Evolutionary conservation across 2,797 vertebrate genomes (phyloP), one percentile per base, ranked within the genome.

Genomic region (Cynodonichthys magdalenae): DNA sequence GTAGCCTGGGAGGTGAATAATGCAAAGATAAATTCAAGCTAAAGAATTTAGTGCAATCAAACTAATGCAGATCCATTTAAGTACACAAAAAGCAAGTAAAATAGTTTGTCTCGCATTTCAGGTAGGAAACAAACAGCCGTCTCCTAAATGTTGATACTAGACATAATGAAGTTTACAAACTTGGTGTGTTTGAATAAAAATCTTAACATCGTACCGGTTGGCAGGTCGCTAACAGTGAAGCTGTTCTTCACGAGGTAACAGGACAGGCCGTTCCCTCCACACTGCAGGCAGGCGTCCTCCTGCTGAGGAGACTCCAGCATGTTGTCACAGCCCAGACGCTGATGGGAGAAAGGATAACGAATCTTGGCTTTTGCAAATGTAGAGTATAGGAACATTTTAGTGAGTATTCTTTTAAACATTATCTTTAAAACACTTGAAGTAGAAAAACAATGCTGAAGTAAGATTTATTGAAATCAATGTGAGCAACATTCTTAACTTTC

Each of bases 261-360:
- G 80, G 95, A 89, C 8, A 91, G 92, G n/a, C 95, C 94, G 0
- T 93, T 93, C 4, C 96, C 97, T 78, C 96, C 98, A 69, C 98
- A 99, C 83, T 92, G 94, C 75, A 98, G 91, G 72, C 98, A 99
- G 53, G 94, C 94, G 88, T 99, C 98, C 63, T 99, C 97, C 81
- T 93, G 90, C 89, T 95, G 94, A 12, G 77, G 41, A 1, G 97
- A 99, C 66, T 97, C 94, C 78, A 99, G 79, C 66, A 92, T 78
- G 74, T 95, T 94, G 90, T 99, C 97, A 85, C 98, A 99, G 81
- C 97, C 96, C 10, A 99, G 91, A 0, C 85, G 89, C 97, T 99
- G 80, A 31, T 24, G 56, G 31, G 62, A 57, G 47, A n/a, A n/a
- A n/a, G n/a, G n/a, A n/a, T n/a, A n/a, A n/a, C n/a, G n/a, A 39